phyloP scores from a whole-genome alignment of 2,888 invertebrate genomes.

The Hypselothyrea guttata region DNA sequence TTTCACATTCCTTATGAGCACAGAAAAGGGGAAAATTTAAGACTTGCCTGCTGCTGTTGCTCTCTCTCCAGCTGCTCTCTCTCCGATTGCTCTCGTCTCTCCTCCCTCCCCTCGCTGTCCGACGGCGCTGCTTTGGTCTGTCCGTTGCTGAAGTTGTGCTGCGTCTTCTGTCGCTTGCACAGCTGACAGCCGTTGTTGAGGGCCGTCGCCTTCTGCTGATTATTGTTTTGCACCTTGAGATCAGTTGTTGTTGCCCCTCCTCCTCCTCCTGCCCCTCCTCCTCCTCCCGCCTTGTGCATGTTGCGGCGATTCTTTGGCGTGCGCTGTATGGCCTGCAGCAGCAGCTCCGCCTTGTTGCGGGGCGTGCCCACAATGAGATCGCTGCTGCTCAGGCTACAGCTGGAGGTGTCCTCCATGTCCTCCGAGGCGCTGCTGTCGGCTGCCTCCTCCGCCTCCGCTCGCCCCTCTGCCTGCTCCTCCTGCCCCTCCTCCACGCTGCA shows the following conservation, averaged over 20 bases:
- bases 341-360: constrained; percentile 83
- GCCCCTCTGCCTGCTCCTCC: background rate
- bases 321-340: constrained; percentile 84
- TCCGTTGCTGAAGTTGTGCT: constrained; percentile 74
- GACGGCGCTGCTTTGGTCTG: constrained; percentile 11
- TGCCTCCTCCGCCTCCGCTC: constrained; percentile 45
- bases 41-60: no score
- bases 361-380: constrained; percentile 78
- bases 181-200: constrained; percentile 81
- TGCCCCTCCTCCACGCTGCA: constrained; percentile 58
- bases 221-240: constrained; percentile 48
- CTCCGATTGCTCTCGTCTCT: constrained; percentile 47
- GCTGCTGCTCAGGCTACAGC: constrained; percentile 69
- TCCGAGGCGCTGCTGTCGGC: constrained; percentile 57
- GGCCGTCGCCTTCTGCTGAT: constrained; percentile 30
- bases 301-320: constrained; percentile 81
- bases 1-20: no score
- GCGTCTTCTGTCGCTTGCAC: constrained; percentile 82
- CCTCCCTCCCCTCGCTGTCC: constrained; percentile 26
- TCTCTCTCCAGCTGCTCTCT: constrained; percentile 31
- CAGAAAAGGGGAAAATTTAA: no score
- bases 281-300: constrained; percentile 44
- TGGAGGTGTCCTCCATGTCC: constrained; percentile 65
- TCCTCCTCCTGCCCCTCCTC: constrained; percentile 14
- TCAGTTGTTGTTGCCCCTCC: constrained; percentile 12